Conservation (phyloP, 2,113 vertebrate species). For the Corythornis cristatus region DNA sequence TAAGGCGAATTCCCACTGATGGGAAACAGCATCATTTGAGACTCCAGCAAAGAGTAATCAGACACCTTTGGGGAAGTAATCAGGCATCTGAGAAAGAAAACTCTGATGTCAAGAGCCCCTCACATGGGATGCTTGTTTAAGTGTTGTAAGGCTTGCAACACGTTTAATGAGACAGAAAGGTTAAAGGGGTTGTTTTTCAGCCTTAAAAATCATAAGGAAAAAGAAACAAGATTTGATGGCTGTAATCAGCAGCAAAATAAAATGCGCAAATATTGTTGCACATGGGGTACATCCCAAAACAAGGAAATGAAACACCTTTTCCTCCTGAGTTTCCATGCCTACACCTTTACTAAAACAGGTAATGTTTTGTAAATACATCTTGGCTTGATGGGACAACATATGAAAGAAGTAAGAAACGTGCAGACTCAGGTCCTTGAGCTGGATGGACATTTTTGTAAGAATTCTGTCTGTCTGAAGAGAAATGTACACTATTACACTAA, state of each 20-base stretch:
- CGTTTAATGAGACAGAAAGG: constrained; percentile 54
- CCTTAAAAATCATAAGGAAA: not conserved
- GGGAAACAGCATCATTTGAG: constrained; percentile 10
- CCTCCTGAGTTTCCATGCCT: not conserved
- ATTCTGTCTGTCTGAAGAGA: not conserved
- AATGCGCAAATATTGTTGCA: not conserved
- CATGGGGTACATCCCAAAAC: not conserved
- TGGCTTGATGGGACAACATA: not conserved
- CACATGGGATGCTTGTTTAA: constrained; percentile 44
- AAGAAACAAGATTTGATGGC: constrained; percentile 11
- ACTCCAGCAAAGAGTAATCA: constrained; percentile 64
- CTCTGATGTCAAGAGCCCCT: constrained; percentile 55
- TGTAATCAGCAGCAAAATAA: constrained; percentile 16
- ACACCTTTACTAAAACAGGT: not conserved
- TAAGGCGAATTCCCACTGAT: constrained; percentile 49
- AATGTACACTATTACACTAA: not conserved
- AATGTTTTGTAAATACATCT: constrained; percentile 1
- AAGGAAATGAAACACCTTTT: constrained; percentile 54
- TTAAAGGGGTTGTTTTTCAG: not conserved
- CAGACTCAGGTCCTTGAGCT: not conserved
- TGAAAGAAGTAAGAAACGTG: not conserved
- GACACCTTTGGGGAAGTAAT: constrained; percentile 58
- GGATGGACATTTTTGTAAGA: not conserved
- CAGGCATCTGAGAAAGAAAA: constrained; percentile 64
- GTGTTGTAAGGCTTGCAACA: constrained; percentile 6